Evolutionary conservation across 2,797 vertebrate species (phyloP).

Genomic region (Sebastes hubbsi): DNA sequence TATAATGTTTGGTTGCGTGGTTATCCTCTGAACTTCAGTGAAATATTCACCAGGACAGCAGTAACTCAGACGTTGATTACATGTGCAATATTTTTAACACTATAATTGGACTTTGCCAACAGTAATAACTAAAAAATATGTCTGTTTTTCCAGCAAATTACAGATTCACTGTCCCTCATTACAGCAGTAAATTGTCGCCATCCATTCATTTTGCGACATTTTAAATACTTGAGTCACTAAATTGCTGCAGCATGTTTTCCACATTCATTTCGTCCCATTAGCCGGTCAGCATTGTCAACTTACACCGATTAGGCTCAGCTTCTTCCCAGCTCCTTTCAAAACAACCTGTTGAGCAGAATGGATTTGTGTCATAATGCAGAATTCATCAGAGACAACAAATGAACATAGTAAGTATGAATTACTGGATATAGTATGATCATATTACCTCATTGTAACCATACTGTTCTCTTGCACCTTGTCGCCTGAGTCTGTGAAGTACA

Average conservation of each 20-base stretch:
- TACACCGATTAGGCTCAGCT: slow-evolving; percentile 84
- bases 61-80: not conserved
- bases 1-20: not conserved
- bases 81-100: not conserved
- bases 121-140: not conserved
- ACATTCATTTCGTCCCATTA: not conserved
- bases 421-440: not conserved
- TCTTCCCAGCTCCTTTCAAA: slow-evolving; percentile 84
- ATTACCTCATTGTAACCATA: slow-evolving; percentile 85
- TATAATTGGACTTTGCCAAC: not conserved
- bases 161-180: not conserved
- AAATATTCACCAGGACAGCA: not conserved
- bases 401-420: not conserved
- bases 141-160: slow-evolving; percentile 4
- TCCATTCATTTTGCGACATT: not conserved
- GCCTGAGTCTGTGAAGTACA: slow-evolving; percentile 74
- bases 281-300: slow-evolving; percentile 50
- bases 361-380: slow-evolving; percentile 1
- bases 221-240: not conserved
- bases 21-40: not conserved
- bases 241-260: not conserved
- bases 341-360: slow-evolving; percentile 74
- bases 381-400: not conserved
- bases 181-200: not conserved
- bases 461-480: slow-evolving; percentile 76